A percentile compares a stretch with the other conserved stretches of the same genome.
These are phyloP conservation scores for Hylaea fasciaria DNA, from an alignment of 2,888 invertebrate species.

Conservation along the genomic window DNA sequence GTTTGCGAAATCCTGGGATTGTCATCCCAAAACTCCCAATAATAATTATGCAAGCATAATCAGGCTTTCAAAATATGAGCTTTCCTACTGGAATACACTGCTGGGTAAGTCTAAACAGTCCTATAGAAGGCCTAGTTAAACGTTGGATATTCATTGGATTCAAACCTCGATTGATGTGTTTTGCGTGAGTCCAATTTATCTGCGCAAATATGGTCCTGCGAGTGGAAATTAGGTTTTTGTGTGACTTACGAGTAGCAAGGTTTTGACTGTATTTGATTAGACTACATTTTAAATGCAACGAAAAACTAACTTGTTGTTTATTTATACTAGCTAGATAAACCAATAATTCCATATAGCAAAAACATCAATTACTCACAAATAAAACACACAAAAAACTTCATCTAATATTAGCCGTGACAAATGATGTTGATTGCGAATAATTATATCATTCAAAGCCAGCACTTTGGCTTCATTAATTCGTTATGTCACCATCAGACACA, in stretches of 20 bases:
- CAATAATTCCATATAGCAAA: conserved; percentile 1
- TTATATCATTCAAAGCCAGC: conserved; percentile 37
- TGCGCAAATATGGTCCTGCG: conserved; percentile 14
- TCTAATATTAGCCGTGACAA: conserved; percentile 28
- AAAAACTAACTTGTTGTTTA: no score
- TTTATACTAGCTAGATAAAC: no score
- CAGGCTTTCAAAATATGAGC: no score
- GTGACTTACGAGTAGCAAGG: no score
- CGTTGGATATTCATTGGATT: conserved; percentile 34
- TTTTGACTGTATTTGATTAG: no score
- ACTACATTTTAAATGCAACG: no score
- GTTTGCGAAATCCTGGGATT: no score
- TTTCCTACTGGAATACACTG: background rate
- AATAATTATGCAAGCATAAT: no score
- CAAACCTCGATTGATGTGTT: conserved; percentile 31
- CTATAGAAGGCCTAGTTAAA: conserved; percentile 23
- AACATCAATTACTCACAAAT: background rate
- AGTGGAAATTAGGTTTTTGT: no score
- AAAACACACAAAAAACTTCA: conserved; percentile 2
- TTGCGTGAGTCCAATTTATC: conserved; percentile 25
- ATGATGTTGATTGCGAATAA: conserved; percentile 32
- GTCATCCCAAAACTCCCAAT: no score
- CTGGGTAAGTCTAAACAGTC: conserved; percentile 9
- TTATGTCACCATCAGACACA: conserved; percentile 30
- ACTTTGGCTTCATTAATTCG: conserved; percentile 21